These are phyloP conservation scores for Platysternon megacephalum DNA, from an alignment of 2,113 vertebrate genomes.

Conservation along the genomic window DNA sequence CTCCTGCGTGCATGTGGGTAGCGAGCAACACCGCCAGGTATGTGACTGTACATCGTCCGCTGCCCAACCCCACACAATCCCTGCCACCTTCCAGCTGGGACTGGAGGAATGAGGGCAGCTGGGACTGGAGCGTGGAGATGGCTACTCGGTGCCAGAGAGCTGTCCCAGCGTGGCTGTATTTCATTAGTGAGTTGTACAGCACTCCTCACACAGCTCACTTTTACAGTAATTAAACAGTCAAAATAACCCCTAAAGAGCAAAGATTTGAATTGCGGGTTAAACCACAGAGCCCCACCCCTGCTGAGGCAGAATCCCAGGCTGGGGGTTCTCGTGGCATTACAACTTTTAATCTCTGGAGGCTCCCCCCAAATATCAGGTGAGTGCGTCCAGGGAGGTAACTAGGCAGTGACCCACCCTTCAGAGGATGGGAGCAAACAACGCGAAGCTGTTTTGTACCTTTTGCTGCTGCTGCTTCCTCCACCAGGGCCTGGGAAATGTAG, in stretches of 20 bases:
- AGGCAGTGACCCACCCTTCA: no score
- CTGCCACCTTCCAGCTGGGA: no score
- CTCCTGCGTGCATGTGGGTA: not conserved
- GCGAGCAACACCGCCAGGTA: not conserved
- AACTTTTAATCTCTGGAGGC: not conserved
- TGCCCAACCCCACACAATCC: not conserved
- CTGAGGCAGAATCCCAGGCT: not conserved
- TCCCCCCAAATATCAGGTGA: not conserved
- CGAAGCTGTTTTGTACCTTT: constrained; percentile 73
- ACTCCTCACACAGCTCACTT: not conserved
- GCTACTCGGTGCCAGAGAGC: no score
- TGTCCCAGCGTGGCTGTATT: no score
- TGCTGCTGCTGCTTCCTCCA: constrained; percentile 81
- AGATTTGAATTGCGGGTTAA: not conserved
- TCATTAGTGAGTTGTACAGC: not conserved
- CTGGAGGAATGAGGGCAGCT: not conserved
- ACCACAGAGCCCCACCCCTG: not conserved
- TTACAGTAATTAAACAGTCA: not conserved
- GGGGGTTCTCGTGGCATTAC: no score
- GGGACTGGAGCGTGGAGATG: no score
- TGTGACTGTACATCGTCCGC: not conserved
- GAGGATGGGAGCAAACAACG: not conserved
- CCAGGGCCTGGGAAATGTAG: constrained; percentile 87
- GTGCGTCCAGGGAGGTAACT: no score
- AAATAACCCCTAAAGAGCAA: not conserved